Percentiles rank a stretch among this genome's conserved stretches.
These are phyloP conservation scores for Cydia strobilella DNA, from an alignment of 1,140 invertebrate genomes.

Conservation along the genomic window DNA sequence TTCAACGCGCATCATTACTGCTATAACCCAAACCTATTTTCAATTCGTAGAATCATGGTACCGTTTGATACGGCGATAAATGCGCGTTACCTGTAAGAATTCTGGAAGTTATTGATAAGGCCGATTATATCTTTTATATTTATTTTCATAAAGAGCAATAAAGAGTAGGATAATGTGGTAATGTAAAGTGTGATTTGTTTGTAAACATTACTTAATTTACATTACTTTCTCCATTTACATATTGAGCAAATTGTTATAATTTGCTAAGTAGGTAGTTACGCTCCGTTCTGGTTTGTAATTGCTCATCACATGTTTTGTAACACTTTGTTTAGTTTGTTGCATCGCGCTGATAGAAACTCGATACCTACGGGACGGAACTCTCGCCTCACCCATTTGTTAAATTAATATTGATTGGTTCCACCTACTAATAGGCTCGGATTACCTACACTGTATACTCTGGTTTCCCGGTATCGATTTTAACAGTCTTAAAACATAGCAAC, in stretches of 20 bases:
- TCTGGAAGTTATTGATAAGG: not conserved
- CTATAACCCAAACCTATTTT: slow-evolving; percentile 50
- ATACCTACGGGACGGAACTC: slow-evolving; percentile 33
- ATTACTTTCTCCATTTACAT: slow-evolving; percentile 5
- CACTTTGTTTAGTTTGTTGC: not conserved
- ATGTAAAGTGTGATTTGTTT: not conserved
- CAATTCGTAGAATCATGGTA: slow-evolving; percentile 43
- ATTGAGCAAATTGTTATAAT: slow-evolving; percentile 23
- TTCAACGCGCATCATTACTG: slow-evolving; percentile 57
- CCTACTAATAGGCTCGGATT: slow-evolving; percentile 32
- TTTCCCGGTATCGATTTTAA: slow-evolving; percentile 7
- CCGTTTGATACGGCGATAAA: slow-evolving; percentile 31
- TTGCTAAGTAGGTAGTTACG: slow-evolving; percentile 11
- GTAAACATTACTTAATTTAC: not conserved
- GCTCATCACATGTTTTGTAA: not conserved
- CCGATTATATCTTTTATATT: too few relatives aligned
- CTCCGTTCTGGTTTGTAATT: not conserved
- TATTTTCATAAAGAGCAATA: too few relatives aligned
- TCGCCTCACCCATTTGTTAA: slow-evolving; percentile 40
- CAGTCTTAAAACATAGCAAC: not conserved
- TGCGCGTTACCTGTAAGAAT: not conserved
- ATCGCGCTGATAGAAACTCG: slow-evolving; percentile 33
- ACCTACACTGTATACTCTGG: slow-evolving; percentile 31
- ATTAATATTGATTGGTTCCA: slow-evolving; percentile 42
- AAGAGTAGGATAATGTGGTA: too few relatives aligned